Evolutionary conservation across 1,140 invertebrate species (phyloP).

Genomic region (Pinna nobilis): DNA sequence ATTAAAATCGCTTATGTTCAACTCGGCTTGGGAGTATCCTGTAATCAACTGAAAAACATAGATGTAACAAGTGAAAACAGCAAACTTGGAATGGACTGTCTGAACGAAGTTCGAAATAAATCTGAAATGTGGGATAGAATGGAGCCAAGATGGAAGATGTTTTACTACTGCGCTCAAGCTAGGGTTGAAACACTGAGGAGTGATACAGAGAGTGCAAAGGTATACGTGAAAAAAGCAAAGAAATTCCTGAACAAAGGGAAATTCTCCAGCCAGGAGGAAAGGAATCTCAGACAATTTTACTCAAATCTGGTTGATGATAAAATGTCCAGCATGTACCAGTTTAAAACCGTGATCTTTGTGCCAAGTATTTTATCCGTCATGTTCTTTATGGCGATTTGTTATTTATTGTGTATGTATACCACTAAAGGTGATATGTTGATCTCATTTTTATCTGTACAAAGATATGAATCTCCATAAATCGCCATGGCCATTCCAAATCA

Average conservation of each 20-base stretch:
- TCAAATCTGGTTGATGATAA: no score
- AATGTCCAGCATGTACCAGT: no score
- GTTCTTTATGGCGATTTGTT: no score
- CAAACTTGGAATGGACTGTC: not conserved
- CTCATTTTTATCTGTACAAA: no score
- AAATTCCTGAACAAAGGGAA: not conserved
- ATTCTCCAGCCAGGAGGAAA: no score
- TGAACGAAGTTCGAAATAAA: slow-evolving; percentile 8
- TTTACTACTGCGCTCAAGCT: slow-evolving; percentile 6
- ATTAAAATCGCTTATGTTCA: slow-evolving; percentile 16
- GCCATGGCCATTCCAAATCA: no score
- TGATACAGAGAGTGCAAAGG: not conserved
- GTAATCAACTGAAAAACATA: slow-evolving; percentile 1
- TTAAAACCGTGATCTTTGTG: no score
- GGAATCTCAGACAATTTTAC: no score
- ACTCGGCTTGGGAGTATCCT: slow-evolving; percentile 22
- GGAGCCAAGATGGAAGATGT: slow-evolving; percentile 23
- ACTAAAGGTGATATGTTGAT: no score
- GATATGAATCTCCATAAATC: no score
- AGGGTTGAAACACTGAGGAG: not conserved
- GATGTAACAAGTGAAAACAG: slow-evolving; percentile 10
- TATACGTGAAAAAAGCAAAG: slow-evolving; percentile 3
- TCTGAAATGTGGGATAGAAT: slow-evolving; percentile 12
- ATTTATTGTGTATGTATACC: no score
- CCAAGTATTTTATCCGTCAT: no score